Base-by-base conservation (phyloP, 2,797 vertebrate genomes). In the Gymnopithys bicolor region DNA sequence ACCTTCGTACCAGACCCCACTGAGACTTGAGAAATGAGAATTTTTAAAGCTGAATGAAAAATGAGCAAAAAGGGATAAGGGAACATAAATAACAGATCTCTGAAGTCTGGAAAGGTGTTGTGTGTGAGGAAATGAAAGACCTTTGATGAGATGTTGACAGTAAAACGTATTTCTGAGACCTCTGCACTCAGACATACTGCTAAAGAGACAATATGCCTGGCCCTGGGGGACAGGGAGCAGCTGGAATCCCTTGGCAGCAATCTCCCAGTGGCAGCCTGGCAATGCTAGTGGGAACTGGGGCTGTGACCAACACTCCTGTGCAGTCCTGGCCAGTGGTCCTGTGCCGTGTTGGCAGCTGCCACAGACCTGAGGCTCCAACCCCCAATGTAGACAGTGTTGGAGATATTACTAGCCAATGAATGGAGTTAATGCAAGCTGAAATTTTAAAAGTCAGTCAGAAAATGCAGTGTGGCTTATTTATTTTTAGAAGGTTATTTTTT, bases 11-110 rank as follows among this genome's bases (percentile, higher is more conserved):
- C 69, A 93, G 92, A 90, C 39, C 37, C 80, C 15, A 94, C 39
- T 56, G 87, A 94, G 75, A 97, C 55, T 85, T 87, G 92, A 96
- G 78, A 96, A 95, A 90, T 35, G 62, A 68, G 39, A 78, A 27
- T 22, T 53, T 73, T 96, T 94, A 90, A 92, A 60, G 49, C 53
- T 93, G 70, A 87, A 84, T 33, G 32, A 86, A 92, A 71, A 78
- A 60, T 17, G 62, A 89, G 68, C 37, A 43, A 56, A 82, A 80
- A 63, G 30, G 55, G 22, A 43, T 83, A 91, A 85, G 19, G 27
- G 95, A 95, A 88, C 88, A 92, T 94, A 97, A 96, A 95, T 93
- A 96, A 69, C 56, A 93, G 52, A 76, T 76, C 43, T 67, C 87
- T 93, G 90, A 95, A 95, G 83, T 93, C 90, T 91, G 41, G 27